Percentiles rank a stretch among this genome's conserved stretches.
Evolutionary conservation across 2,888 invertebrate genomes (phyloP).

Genomic region (Hyposoter dolosus): DNA sequence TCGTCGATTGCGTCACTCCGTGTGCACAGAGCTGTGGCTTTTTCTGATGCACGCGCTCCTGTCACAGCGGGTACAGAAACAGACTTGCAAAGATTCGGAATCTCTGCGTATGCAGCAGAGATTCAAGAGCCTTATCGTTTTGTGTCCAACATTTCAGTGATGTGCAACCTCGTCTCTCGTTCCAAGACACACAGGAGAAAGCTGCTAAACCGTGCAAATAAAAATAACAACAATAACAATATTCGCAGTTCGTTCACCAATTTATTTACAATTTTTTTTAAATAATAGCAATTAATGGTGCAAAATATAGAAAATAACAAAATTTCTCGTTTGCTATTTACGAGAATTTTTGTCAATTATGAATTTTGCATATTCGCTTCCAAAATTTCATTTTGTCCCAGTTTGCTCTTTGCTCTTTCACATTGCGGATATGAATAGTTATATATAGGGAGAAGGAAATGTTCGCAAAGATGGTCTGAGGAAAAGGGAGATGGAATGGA

Average conservation of each 20-base stretch:
- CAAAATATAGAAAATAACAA: neutral
- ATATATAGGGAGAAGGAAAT: constrained; percentile 45
- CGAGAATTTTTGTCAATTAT: too few relatives aligned
- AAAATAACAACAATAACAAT: neutral
- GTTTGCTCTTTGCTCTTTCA: neutral
- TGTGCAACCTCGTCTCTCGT: constrained; percentile 51
- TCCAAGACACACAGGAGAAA: constrained; percentile 71
- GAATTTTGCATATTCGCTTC: neutral
- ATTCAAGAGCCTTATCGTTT: constrained; percentile 76
- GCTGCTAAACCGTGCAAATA: constrained; percentile 62
- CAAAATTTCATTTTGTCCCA: neutral
- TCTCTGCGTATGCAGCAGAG: constrained; percentile 42
- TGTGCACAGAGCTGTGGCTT: neutral
- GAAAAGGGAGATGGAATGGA: constrained; percentile 44
- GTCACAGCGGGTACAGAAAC: constrained; percentile 2
- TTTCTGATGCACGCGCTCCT: neutral
- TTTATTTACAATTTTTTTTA: too few relatives aligned
- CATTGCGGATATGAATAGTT: neutral
- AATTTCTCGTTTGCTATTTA: neutral
- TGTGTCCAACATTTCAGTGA: constrained; percentile 79
- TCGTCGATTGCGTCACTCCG: constrained; percentile 3
- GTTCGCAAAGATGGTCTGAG: constrained; percentile 39
- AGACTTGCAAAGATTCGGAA: constrained; percentile 38
- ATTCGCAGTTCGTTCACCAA: neutral
- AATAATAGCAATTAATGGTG: neutral